A percentile compares a stretch with the other conserved stretches of the same genome.
Conservation (phyloP, 2,797 vertebrate genomes). For the Eurystomus glaucurus region DNA sequence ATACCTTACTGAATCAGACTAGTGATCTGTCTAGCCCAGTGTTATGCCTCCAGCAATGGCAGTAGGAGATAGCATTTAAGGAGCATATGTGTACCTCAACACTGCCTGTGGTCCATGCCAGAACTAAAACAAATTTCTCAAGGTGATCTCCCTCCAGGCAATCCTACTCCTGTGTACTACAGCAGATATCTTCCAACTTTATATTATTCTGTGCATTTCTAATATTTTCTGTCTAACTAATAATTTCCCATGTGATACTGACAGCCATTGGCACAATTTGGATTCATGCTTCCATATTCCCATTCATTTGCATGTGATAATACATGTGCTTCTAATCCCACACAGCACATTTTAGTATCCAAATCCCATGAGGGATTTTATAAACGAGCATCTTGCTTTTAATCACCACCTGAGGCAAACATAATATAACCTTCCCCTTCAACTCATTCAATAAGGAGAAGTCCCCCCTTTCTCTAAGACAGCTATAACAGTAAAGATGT, state of each 20-base stretch:
- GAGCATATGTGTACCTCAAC: fast-evolving
- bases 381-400: neutral
- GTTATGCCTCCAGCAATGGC: neutral
- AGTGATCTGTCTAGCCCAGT: neutral
- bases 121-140: neutral
- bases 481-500: neutral
- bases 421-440: neutral
- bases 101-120: neutral
- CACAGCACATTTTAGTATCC: neutral
- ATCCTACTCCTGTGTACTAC: neutral
- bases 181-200: neutral
- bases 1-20: neutral
- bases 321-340: neutral
- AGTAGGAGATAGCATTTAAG: neutral
- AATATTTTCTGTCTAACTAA: neutral
- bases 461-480: neutral
- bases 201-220: neutral
- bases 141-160: neutral
- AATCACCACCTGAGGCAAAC: neutral
- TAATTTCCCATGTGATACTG: neutral
- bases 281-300: neutral
- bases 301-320: fast-evolving
- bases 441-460: neutral
- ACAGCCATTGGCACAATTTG: neutral
- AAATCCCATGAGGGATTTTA: neutral